Evolutionary conservation across 2,888 invertebrate genomes (phyloP), one percentile per base, ranked within the genome.

Genomic region (Orgyia antiqua): DNA sequence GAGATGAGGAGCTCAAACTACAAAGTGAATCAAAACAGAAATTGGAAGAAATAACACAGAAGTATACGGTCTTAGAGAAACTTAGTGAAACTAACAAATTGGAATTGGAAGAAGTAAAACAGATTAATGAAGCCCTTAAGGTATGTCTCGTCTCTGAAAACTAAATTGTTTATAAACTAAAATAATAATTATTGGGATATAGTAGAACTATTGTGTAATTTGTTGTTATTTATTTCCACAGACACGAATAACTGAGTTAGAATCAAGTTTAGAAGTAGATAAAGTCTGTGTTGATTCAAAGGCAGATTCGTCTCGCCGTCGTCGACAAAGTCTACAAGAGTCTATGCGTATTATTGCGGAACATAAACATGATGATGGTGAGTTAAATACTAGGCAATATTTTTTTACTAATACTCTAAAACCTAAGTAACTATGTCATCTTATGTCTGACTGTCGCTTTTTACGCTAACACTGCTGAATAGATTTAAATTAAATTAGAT

Each of bases 301-400:
- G 6, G 33, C 51, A 0, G 70, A 69, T 5, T 28, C 53, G 1
- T 46, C 68, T 9, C 64, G 74, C 1, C 59, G 65, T 1, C 68
- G 80, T 1, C 60, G 83, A 1, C 82, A 72, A 37, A 79, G 79
- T 32, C 39, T 79, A 1, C 63, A 74, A 45, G 80, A 82, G 42
- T 70, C 77, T 0, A 72, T 66, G 31, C 58, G 80, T 24, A 40
- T 57, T 26, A 62, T 72, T 33, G 42, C 48, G 0, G 74, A 68
- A 13, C 56, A 55, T 31, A 52, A 49, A 36, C 42, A 53, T 10
- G 42, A 42, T 2, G 29, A 29, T 21, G 51, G 7, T n/a, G n/a
- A n/a, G n/a, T n/a, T n/a, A n/a, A n/a, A n/a, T n/a, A n/a, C n/a
- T n/a, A n/a, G n/a, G n/a, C n/a, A n/a, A n/a, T n/a, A n/a, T n/a